Conservation (phyloP, 2,113 vertebrate species). For the Anarrhichthys ocellatus region DNA sequence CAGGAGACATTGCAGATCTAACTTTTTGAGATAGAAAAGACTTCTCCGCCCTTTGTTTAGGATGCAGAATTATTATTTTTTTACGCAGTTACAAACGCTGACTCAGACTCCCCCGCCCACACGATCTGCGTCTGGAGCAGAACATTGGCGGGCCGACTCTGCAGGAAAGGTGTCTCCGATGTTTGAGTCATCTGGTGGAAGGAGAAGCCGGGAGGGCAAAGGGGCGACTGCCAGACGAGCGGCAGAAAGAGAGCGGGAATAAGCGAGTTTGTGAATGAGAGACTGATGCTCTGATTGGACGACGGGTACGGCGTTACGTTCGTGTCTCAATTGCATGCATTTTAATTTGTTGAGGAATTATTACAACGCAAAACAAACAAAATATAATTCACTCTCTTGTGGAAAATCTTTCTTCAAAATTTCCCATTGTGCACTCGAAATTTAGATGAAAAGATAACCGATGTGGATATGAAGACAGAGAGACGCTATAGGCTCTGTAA, state of each 20-base stretch:
- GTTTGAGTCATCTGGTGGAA: slow-evolving; percentile 47
- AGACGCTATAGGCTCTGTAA: background rate
- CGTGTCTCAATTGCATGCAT: background rate
- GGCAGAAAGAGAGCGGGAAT: background rate
- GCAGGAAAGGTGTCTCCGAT: slow-evolving; percentile 22
- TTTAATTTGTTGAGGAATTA: background rate
- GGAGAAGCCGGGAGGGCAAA: background rate
- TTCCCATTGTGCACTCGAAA: background rate
- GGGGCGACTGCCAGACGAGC: background rate
- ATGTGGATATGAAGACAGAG: background rate
- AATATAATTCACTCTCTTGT: background rate
- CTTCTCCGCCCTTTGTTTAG: background rate
- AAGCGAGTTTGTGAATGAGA: slow-evolving; percentile 20
- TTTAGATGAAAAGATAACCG: background rate
- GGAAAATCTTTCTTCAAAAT: background rate
- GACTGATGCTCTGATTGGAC: background rate
- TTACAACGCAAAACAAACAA: background rate
- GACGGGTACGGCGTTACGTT: background rate
- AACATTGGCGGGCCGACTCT: background rate
- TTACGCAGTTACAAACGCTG: background rate
- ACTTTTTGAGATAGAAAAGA: background rate
- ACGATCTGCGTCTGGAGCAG: background rate
- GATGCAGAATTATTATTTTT: background rate
- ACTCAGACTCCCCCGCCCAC: slow-evolving; percentile 41
- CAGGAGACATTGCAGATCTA: background rate